phyloP scores from a whole-genome alignment of 2,888 invertebrate genomes.

The Netelia virgata region DNA sequence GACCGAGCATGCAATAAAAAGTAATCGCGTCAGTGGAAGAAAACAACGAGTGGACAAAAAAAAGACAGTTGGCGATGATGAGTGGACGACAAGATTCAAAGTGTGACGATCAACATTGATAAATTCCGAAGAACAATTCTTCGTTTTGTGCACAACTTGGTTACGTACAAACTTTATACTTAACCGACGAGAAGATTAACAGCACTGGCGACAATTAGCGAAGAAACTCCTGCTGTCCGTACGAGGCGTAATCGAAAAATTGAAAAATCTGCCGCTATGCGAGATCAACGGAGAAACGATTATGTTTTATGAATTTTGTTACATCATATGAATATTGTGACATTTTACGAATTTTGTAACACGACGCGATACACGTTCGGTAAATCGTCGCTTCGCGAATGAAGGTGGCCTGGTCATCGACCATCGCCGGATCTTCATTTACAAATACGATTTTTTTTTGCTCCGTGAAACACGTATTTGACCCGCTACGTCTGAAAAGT shows the following conservation, averaged over 20 bases:
- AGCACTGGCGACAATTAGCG: neutral
- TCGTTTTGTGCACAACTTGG: conserved; percentile 19
- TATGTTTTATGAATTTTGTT: neutral
- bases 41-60: neutral
- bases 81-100: neutral
- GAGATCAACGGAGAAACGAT: neutral
- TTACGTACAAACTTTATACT: neutral
- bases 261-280: neutral
- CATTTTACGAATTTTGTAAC: neutral
- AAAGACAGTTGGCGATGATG: neutral
- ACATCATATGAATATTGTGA: neutral
- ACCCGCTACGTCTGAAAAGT: neutral
- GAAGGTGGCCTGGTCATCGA: neutral
- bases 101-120: neutral
- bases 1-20: neutral
- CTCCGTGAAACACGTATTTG: neutral
- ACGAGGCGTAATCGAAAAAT: conserved; percentile 11
- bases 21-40: neutral
- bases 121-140: neutral
- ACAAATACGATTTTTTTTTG: neutral
- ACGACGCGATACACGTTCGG: neutral
- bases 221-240: neutral
- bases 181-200: neutral
- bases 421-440: neutral
- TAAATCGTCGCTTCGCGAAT: neutral